Conservation (phyloP, 2,888 invertebrate genomes). For the Amphipyra berbera region DNA sequence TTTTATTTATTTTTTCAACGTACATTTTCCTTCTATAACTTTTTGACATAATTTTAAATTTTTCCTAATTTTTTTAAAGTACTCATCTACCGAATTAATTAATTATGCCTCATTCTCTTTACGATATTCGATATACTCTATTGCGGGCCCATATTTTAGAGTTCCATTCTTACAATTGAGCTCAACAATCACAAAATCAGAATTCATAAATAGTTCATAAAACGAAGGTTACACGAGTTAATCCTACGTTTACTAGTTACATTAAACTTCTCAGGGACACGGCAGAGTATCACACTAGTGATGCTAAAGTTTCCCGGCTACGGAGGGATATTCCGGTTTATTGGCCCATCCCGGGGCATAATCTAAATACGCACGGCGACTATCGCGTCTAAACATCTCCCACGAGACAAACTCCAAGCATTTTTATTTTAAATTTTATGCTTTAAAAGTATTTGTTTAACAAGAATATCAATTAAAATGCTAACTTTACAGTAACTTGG, state of each 20-base stretch:
- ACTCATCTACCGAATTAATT: too few relatives aligned
- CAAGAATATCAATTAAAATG: slow-evolving; percentile 10
- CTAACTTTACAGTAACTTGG: neutral
- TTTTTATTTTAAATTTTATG: slow-evolving; percentile 14
- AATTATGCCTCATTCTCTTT: too few relatives aligned
- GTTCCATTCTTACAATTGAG: too few relatives aligned
- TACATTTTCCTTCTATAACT: too few relatives aligned
- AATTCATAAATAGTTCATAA: neutral
- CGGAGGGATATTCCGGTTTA: slow-evolving; percentile 18
- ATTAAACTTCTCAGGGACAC: slow-evolving; percentile 29
- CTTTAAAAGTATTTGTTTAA: neutral
- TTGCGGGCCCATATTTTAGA: too few relatives aligned
- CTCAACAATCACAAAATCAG: too few relatives aligned
- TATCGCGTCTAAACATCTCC: neutral
- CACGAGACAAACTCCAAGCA: neutral
- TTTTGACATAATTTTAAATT: too few relatives aligned
- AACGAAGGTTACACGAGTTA: slow-evolving; percentile 4
- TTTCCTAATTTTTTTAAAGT: too few relatives aligned
- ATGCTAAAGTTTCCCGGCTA: slow-evolving; percentile 22
- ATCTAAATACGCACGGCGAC: slow-evolving; percentile 9
- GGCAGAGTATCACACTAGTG: slow-evolving; percentile 28
- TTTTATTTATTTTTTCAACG: too few relatives aligned
- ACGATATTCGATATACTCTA: too few relatives aligned
- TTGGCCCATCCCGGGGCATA: slow-evolving; percentile 14
- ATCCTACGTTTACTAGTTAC: slow-evolving; percentile 14